A percentile compares a stretch with the other conserved stretches of the same genome.
These are phyloP conservation scores for Etheostoma cragini DNA, from an alignment of 2,113 vertebrate genomes.

Conservation along the genomic window DNA sequence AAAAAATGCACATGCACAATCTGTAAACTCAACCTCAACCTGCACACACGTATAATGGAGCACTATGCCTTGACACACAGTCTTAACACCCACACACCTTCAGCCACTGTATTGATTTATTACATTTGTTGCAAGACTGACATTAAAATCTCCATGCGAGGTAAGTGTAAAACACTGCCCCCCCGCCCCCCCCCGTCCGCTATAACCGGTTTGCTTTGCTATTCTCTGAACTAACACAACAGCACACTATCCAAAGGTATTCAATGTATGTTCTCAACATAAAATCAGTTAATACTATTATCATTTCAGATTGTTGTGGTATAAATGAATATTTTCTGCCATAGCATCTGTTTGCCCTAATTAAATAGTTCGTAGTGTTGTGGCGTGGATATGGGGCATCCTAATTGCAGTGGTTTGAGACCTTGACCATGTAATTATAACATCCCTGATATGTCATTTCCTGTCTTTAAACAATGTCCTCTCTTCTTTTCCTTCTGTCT, in stretches of 20 bases:
- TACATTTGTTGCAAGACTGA: not conserved
- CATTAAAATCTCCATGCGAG: not conserved
- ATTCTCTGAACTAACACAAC: not conserved
- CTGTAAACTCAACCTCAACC: constrained; percentile 8
- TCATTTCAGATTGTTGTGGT: not conserved
- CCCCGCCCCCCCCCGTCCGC: not conserved
- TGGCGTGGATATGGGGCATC: not conserved
- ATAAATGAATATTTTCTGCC: not conserved
- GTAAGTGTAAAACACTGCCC: not conserved
- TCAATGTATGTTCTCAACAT: not conserved
- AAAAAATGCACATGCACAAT: constrained; percentile 11
- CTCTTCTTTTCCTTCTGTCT: no score
- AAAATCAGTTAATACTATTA: not conserved
- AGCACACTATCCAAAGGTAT: not conserved
- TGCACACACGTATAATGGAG: constrained; percentile 16
- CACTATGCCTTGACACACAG: constrained; percentile 6
- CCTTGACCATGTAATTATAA: not conserved
- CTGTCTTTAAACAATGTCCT: not conserved
- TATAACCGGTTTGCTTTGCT: not conserved
- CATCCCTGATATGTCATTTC: not conserved
- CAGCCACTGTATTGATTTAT: not conserved
- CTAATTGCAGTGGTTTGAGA: not conserved
- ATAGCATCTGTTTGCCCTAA: not conserved
- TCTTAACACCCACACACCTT: constrained; percentile 10
- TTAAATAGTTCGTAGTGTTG: not conserved